Evolutionary conservation across 2,797 vertebrate genomes (phyloP).

Genomic region (Antrozous pallidus): DNA sequence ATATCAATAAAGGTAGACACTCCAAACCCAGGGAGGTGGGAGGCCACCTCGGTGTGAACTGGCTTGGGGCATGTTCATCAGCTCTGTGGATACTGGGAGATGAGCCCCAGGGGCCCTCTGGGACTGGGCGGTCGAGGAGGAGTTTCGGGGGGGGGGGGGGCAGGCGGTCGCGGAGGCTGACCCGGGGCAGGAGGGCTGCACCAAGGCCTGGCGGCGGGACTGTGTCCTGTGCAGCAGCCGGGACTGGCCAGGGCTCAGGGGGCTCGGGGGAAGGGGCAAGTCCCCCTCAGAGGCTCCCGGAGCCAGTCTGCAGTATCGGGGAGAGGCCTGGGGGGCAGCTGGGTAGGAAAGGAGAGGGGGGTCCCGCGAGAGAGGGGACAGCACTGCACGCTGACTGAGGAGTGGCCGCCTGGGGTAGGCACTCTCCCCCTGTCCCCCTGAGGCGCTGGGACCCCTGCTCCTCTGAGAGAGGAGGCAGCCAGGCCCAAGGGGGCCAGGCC

Average conservation of each 20-base stretch:
- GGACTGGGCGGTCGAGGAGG: neutral
- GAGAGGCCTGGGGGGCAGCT: neutral
- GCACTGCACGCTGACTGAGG: accelerated
- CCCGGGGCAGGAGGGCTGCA: neutral
- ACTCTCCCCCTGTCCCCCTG: neutral
- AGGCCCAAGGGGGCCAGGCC: neutral
- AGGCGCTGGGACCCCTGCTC: neutral
- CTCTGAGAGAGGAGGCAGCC: neutral
- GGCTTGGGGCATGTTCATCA: neutral
- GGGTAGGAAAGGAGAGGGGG: neutral
- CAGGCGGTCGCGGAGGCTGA: neutral
- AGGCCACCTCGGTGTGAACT: neutral
- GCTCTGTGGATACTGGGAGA: neutral
- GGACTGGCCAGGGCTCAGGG: neutral
- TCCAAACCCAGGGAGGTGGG: neutral
- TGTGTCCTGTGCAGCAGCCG: neutral
- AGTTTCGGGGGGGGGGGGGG: neutral
- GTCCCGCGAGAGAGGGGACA: neutral
- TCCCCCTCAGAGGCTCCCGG: neutral
- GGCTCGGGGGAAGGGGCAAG: neutral
- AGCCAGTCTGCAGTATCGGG: neutral
- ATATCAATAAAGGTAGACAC: neutral
- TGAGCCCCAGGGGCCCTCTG: neutral
- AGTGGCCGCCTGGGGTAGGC: neutral
- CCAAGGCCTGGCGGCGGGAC: neutral